These are phyloP conservation scores for Drosophila peninsularis DNA, from an alignment of 2,888 invertebrate species.

Conservation along the genomic window DNA sequence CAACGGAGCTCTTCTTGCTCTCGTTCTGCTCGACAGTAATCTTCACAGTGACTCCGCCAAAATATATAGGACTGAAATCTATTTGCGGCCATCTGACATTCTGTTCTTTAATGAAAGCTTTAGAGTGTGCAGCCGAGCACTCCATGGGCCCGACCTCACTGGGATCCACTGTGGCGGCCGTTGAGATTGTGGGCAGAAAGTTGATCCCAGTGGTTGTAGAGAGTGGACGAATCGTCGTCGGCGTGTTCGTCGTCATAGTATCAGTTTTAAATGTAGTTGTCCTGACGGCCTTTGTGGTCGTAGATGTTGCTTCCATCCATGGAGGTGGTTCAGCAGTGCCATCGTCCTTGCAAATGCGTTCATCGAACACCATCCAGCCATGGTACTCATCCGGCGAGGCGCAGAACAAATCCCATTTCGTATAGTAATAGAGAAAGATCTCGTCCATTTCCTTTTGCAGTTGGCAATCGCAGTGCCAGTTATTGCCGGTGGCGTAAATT, in stretches of 20 bases:
- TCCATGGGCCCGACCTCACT: constrained; percentile 34
- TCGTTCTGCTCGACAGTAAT: constrained; percentile 38
- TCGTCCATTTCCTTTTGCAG: constrained; percentile 55
- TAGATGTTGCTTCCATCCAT: background rate
- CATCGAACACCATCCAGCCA: constrained; percentile 52
- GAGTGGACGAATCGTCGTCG: background rate
- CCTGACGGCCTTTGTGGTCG: background rate
- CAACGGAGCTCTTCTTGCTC: constrained; percentile 42
- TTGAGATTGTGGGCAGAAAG: constrained; percentile 16
- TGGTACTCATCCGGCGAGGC: constrained; percentile 39
- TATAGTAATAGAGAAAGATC: constrained; percentile 44
- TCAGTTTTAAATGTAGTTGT: background rate
- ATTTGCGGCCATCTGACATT: constrained; percentile 50
- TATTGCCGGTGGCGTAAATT: constrained; percentile 61
- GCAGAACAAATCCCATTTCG: constrained; percentile 47
- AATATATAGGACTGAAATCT: constrained; percentile 40
- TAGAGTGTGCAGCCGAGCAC: constrained; percentile 28
- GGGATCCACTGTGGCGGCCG: constrained; percentile 21
- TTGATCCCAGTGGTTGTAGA: constrained; percentile 11
- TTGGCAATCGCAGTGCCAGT: constrained; percentile 75
- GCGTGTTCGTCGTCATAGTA: background rate
- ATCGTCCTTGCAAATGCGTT: constrained; percentile 34
- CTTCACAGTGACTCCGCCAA: constrained; percentile 36
- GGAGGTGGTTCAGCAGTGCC: background rate
- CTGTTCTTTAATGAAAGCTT: constrained; percentile 5